These are phyloP conservation scores for Parotia lawesii DNA, from an alignment of 2,113 vertebrate species.

Conservation along the genomic window DNA sequence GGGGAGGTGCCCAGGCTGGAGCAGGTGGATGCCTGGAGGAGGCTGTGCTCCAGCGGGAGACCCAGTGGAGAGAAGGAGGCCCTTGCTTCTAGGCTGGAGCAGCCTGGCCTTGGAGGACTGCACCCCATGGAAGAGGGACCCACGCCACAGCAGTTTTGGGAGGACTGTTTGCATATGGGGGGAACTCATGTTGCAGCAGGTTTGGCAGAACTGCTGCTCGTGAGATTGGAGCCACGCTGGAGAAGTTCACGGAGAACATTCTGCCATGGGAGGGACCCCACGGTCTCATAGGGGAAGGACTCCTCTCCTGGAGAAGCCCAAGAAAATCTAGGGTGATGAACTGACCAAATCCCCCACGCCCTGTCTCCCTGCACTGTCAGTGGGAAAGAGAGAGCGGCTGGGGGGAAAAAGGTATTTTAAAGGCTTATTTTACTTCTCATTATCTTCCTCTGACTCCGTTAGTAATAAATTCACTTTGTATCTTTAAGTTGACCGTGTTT, in stretches of 20 bases:
- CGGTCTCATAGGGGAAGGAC: fast-evolving
- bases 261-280: neutral
- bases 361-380: fast-evolving
- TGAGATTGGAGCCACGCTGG: neutral
- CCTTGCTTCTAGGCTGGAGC: neutral
- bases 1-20: neutral
- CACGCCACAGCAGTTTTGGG: neutral
- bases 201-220: neutral
- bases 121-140: neutral
- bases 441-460: too few relatives aligned
- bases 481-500: neutral
- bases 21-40: neutral
- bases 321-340: neutral
- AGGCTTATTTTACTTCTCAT: neutral
- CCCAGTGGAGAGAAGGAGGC: neutral
- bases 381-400: neutral
- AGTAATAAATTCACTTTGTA: neutral
- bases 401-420: neutral
- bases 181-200: neutral
- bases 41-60: neutral
- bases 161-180: neutral
- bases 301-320: neutral
- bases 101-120: neutral
- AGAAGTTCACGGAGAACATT: neutral
- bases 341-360: fast-evolving